Evolutionary conservation across 2,113 vertebrate genomes (phyloP), one percentile per base, ranked within the genome.

Genomic region (Glaucidium brasilianum): DNA sequence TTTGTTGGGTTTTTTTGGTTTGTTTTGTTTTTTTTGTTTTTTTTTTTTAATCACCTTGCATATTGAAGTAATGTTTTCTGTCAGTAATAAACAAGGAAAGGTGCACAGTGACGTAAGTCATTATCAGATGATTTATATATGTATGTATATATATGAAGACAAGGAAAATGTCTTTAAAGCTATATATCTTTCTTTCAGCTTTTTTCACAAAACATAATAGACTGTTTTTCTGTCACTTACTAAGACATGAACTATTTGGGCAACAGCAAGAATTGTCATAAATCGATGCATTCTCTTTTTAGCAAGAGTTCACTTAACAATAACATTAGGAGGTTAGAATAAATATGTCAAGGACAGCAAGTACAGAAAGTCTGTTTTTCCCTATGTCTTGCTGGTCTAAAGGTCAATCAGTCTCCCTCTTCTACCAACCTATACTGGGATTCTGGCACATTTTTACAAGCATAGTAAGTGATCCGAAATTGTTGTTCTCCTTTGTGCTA

Each of bases 381-480:
- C 19, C 29, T 71, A 5, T 73, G 13, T 45, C 56, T 94, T 92
- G 16, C 16, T 89, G 10, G 34, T 78, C 25, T 86, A 82, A 84
- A 87, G 43, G 68, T 63, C 79, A 91, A 73, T 96, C 88, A 68
- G 23, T 87, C 59, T 92, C 47, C 17, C 30, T 76, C 37, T 77
- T 94, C 49, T 68, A 56, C 32, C 8, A 56, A 1, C 29, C 1
- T 84, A 9, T 60, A 53, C 35, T 53, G 62, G 27, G 29, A 85
- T 64, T 87, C 49, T 87, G 45, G n/a, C 25, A 37, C 55, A 78
- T 27, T 66, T 81, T 76, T 92, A 58, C 35, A 72, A 83, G 58
- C 37, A 72, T 66, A 86, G 60, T 6, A 83, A 88, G 34, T 66
- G 26, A 92, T 81, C 49, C 69, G 49, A 82, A 79, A 93, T 90